Conservation (phyloP, 2,888 invertebrate genomes). For the Perizoma flavofasciatum region DNA sequence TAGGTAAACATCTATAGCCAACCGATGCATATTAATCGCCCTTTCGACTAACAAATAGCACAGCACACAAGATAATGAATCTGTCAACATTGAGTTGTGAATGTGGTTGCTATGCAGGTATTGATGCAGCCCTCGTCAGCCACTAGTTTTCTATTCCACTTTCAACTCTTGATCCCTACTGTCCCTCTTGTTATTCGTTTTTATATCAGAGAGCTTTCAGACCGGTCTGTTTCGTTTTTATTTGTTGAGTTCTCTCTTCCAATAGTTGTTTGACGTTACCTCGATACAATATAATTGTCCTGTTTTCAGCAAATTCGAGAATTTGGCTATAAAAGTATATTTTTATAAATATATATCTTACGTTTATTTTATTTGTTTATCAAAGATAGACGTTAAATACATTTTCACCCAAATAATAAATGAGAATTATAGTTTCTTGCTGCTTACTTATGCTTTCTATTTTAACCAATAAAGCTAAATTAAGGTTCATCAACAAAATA, state of each 20-base stretch:
- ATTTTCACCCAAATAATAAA: too few species aligned
- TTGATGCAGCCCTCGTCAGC: constrained; percentile 32
- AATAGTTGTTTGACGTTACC: constrained; percentile 35
- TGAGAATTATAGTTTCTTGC: too few species aligned
- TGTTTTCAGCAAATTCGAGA: constrained; percentile 18
- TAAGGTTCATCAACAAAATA: too few species aligned
- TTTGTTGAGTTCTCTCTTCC: constrained; percentile 30
- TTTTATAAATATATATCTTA: too few species aligned
- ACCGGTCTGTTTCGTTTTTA: constrained; percentile 39
- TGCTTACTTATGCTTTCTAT: too few species aligned
- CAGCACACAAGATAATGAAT: constrained; percentile 47
- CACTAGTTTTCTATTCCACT: constrained; percentile 42
- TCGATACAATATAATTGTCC: constrained; percentile 23
- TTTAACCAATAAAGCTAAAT: too few species aligned
- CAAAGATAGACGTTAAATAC: too few species aligned
- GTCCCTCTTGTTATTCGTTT: constrained; percentile 41
- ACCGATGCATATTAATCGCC: constrained; percentile 9
- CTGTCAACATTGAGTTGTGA: constrained; percentile 40
- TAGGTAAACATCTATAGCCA: neutral
- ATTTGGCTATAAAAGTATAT: too few species aligned
- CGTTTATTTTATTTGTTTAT: too few species aligned
- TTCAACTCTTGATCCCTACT: constrained; percentile 45
- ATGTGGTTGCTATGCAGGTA: constrained; percentile 23
- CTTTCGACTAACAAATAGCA: constrained; percentile 16
- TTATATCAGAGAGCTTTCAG: constrained; percentile 37